Base-by-base conservation (phyloP, 1,140 invertebrate species). In the Physella acuta region DNA sequence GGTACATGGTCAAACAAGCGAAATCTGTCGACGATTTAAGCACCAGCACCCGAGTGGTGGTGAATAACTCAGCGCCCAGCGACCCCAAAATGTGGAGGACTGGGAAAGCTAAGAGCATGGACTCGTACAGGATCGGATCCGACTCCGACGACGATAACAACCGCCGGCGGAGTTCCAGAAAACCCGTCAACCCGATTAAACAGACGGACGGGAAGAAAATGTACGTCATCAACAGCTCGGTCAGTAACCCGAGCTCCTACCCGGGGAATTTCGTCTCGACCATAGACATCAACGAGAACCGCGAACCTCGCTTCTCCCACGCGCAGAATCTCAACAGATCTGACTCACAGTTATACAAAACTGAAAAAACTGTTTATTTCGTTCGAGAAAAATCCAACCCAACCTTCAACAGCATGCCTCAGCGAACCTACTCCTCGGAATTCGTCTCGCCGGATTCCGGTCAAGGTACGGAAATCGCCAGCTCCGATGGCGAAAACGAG, bases 401-500 rank as follows among this genome's bases (percentile, higher is more conserved):
- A 1, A 20, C 24, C 0, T 31, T n/a, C 3, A 8, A 16, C n/a
- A 63, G 28, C 3, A n/a, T 11, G 2, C 17, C 17, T 16, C 26
- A 56, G 0, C 55, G 53, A 56, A 16, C 66, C n/a, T 4, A 53
- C 11, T 44, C 64, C 1, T 14, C 55, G 49, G 39, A 44, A 3
- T 51, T 60, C 37, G 66, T 60, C 56, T 44, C 56, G 14, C 66
- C 36, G 4, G 66, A 68, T 56, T 60, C 55, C 33, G 66, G 66
- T 0, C 36, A 60, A 30, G 66, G 66, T 4, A 68, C 66, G 1
- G 66, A 68, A 34, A 30, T 68, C 0, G 26, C 56, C 37, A 68
- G 56, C 66, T 68, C 66, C 24, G 55, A 68, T 20, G 66, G 66
- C 17, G 66, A 68, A 49, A 39, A 58, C 30, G 66, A 60, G 33